Percentiles rank a stretch among this genome's conserved stretches.
phyloP scores from a whole-genome alignment of 1,140 invertebrate genomes.

The Bombus vancouverensis region DNA sequence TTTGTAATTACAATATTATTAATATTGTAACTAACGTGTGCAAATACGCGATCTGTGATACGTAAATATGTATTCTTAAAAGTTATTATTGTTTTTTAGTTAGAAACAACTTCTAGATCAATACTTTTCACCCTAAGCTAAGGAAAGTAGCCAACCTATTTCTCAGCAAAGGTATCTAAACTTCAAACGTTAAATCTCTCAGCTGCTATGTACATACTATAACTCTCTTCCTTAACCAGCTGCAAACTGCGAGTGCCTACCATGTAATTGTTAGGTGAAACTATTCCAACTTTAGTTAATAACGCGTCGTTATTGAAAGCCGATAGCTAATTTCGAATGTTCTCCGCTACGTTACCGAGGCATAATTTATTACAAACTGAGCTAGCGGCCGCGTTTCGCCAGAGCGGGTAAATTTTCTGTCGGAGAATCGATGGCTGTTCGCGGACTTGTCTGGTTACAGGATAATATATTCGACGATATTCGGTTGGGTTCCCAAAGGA shows the following conservation, averaged over 20 bases:
- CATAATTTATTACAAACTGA: slow-evolving; percentile 39
- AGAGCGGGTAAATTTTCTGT: slow-evolving; percentile 33
- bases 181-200: too few relatives aligned
- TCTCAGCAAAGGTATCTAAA: too few relatives aligned
- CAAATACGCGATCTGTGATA: too few relatives aligned
- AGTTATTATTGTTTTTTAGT: too few relatives aligned
- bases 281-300: slow-evolving; percentile 37
- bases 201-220: too few relatives aligned
- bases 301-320: slow-evolving; percentile 18
- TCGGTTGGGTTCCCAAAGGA: background rate
- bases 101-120: too few relatives aligned
- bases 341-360: background rate
- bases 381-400: background rate
- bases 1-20: too few relatives aligned
- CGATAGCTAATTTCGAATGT: slow-evolving; percentile 37
- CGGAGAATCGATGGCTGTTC: slow-evolving; percentile 39
- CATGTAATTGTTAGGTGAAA: background rate
- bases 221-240: too few relatives aligned
- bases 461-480: slow-evolving; percentile 16
- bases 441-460: background rate
- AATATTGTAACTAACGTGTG: too few relatives aligned
- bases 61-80: too few relatives aligned
- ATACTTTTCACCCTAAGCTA: too few relatives aligned
- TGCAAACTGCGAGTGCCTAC: background rate
- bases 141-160: too few relatives aligned